Evolutionary conservation across 2,113 vertebrate species (phyloP), one percentile per base, ranked within the genome.

Genomic region (Crotalus helleri): DNA sequence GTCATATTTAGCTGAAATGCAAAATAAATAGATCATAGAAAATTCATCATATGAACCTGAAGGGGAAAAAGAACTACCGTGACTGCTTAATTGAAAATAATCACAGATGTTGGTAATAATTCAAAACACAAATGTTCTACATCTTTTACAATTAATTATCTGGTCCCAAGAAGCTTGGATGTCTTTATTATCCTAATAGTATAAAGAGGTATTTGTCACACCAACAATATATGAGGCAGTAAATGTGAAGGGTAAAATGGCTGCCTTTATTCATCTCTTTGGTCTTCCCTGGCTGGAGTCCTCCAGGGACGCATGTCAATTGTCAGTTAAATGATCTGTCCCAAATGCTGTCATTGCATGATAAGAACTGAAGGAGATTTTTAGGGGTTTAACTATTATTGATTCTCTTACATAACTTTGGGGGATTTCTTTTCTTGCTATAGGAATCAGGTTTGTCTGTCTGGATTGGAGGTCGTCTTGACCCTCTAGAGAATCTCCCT

Each of bases 401-500:
- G 64, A 92, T 15, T 89, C 33, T 58, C 64, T 69, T 2, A 2
- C 0, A 0, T 46, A 93, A 55, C 61, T 4, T 29, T 92, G 39
- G 58, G 33, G 54, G 26, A 29, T 94, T 88, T 57, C 26, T 58
- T 94, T 15, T 69, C 69, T 17, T 87, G 92, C 94, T 81, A 10
- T 97, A 99, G 99, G 98, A 98, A 93, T 99, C 99, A 0, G 99
- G 99, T n/a, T 96, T 99, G 88, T 99, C 99, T 0, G 94, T 96
- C 15, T 99, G 99, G 99, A 98, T 99, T 2, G 99, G 99, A 3
- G 97, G 98, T 69, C 98, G 98, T 33, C 98, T 99, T 94, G 98
- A 98, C 59, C 99, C 99, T 0, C 94, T 99, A 96, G 98, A 98
- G 92, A 97, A 97, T 0, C 97, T 99, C 74, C 98, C 99, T 0